Evolutionary conservation across 1,140 invertebrate genomes (phyloP), one percentile per base, ranked within the genome.

Genomic region (Lycorma delicatula): DNA sequence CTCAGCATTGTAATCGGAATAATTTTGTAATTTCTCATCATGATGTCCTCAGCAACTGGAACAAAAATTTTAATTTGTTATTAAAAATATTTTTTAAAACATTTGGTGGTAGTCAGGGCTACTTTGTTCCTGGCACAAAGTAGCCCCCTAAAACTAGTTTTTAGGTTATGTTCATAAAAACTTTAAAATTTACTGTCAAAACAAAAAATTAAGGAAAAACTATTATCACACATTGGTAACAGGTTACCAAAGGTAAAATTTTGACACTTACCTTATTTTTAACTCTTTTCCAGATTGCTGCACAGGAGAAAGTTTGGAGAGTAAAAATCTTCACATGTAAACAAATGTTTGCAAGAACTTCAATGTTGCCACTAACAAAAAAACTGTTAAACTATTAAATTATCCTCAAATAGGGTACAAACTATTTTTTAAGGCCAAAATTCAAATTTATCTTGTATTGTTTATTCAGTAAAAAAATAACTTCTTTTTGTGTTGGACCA

Each of bases 401-500:
- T 29, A 34, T 27, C 48, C 46, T 58, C 29, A 51, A 58, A 29
- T 3, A 58, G 6, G 31, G 47, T 52, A 51, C 38, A 25, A 1
- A 3, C 13, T 48, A 26, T 38, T 47, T 58, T 58, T 1, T 52
- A 52, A 28, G 2, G 18, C 1, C 52, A 51, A 58, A 51, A 52
- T 12, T 28, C 16, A 25, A 38, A 51, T 36, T 52, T 58, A 38
- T 58, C 29, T 58, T 46, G 56, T 20, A 51, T 58, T 51, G 22
- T 50, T 41, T 58, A 48, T 58, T 36, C 47, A 58, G 48, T 5
- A 58, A n/a, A 31, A 26, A 18, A 46, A 52, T 26, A 54, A 26
- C 46, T 58, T 34, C 52, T 41, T 41, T 58, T 52, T 58, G 34
- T 58, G 27, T 36, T 58, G 56, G 16, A 52, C 56, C 47, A 58